A percentile compares a stretch with the other conserved stretches of the same genome.
Conservation (phyloP, 2,113 vertebrate genomes). For the Chloropsis cyanopogon region DNA sequence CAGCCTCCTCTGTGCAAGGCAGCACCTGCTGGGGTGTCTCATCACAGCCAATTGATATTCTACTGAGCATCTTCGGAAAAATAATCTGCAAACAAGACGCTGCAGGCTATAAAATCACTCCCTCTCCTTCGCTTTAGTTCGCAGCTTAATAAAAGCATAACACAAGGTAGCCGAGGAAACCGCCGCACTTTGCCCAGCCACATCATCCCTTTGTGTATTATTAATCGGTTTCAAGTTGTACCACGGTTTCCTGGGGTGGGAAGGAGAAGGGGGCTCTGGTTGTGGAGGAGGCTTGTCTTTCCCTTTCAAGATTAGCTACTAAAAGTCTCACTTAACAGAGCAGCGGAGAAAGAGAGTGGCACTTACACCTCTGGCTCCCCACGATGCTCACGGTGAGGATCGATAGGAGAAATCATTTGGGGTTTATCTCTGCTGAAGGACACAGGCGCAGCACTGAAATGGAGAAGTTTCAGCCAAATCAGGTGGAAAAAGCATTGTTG, state of each 20-base stretch:
- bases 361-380: neutral
- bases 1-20: constrained; percentile 23
- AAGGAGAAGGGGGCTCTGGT: constrained; percentile 41
- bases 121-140: constrained; percentile 56
- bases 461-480: neutral
- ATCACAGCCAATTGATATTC: constrained; percentile 75
- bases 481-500: neutral
- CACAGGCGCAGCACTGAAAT: neutral
- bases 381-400: neutral
- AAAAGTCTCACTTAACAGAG: constrained; percentile 51
- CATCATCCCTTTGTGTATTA: constrained; percentile 70
- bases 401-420: neutral
- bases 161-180: constrained; percentile 35
- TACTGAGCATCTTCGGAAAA: constrained; percentile 68
- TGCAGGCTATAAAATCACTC: constrained; percentile 70
- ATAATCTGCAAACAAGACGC: constrained; percentile 80
- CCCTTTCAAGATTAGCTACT: neutral
- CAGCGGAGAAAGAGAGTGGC: neutral
- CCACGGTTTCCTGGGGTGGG: constrained; percentile 42
- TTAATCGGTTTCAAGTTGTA: constrained; percentile 70
- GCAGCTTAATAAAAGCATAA: constrained; percentile 72
- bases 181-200: constrained; percentile 40
- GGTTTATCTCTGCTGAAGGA: neutral
- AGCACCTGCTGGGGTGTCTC: constrained; percentile 70
- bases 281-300: constrained; percentile 20